Evolutionary conservation across 2,888 invertebrate species (phyloP).

Genomic region (Ectobius pallidus): DNA sequence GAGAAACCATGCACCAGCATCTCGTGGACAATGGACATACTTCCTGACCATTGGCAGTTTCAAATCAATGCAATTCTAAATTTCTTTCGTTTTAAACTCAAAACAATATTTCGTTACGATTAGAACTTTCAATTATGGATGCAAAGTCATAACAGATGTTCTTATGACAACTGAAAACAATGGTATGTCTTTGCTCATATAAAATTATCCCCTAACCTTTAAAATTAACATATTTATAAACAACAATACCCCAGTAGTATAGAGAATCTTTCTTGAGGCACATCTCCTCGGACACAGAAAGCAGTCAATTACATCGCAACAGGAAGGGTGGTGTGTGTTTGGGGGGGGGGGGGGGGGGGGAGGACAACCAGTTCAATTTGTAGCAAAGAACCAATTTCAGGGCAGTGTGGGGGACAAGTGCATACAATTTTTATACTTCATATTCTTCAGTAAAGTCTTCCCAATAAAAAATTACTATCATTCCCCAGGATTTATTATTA

Average conservation of each 20-base stretch:
- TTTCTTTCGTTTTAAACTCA: conserved; percentile 15
- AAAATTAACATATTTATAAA: conserved; percentile 42
- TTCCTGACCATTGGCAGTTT: conserved; percentile 29
- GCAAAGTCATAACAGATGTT: conserved; percentile 27
- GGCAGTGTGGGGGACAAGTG: neutral
- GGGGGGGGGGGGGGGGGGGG: neutral
- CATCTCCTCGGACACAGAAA: conserved; percentile 16
- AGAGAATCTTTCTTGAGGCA: conserved; percentile 17
- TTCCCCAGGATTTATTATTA: neutral
- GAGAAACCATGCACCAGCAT: conserved; percentile 40
- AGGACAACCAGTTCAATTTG: conserved; percentile 30
- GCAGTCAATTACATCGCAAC: conserved; percentile 20
- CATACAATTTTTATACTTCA: conserved; percentile 18
- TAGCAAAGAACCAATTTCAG: conserved; percentile 28
- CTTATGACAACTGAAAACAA: conserved; percentile 34
- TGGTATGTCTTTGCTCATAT: conserved; percentile 37
- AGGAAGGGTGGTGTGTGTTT: neutral
- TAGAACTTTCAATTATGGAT: conserved; percentile 27
- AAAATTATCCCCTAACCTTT: conserved; percentile 44
- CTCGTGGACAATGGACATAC: conserved; percentile 38
- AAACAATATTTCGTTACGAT: conserved; percentile 13
- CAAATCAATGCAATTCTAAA: conserved; percentile 14
- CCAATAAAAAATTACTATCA: conserved; percentile 20
- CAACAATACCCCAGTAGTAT: conserved; percentile 30
- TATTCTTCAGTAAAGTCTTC: conserved; percentile 12